These are phyloP conservation scores for Hylomyscus alleni DNA, from an alignment of 2,797 vertebrate species.

Conservation along the genomic window DNA sequence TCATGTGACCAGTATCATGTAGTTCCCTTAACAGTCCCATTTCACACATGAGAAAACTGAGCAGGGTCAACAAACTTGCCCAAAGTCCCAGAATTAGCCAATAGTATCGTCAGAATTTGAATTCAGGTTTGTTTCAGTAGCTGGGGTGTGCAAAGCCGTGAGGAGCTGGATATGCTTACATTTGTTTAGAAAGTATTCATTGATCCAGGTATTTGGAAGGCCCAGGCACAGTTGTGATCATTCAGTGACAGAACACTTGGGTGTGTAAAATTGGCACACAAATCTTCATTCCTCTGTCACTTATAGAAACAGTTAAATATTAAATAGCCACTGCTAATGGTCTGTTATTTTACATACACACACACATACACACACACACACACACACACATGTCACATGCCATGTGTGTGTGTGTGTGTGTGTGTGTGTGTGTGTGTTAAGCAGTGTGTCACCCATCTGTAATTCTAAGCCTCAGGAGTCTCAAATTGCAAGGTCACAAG, in stretches of 20 bases:
- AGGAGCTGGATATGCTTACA: not conserved
- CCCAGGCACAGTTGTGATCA: not conserved
- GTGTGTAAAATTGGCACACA: not conserved
- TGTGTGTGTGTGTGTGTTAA: too few relatives aligned
- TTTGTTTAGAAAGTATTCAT: not conserved
- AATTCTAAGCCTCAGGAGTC: not conserved
- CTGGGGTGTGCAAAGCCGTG: not conserved
- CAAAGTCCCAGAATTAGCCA: not conserved
- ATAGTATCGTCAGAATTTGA: not conserved
- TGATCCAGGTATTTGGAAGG: not conserved
- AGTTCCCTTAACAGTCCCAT: not conserved
- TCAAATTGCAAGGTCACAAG: not conserved
- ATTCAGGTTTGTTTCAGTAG: not conserved
- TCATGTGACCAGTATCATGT: not conserved
- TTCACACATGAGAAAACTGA: slow-evolving; percentile 53
- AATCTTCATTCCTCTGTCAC: not conserved
- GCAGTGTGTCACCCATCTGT: not conserved
- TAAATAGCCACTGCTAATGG: not conserved
- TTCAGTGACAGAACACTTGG: not conserved
- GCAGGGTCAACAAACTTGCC: not conserved
- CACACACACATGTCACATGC: not conserved
- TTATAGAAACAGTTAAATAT: slow-evolving; percentile 41
- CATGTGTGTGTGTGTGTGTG: too few relatives aligned
- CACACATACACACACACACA: not conserved
- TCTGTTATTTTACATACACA: not conserved